Evolutionary conservation across 2,797 vertebrate species (phyloP), one percentile per base, ranked within the genome.

Genomic region (Cyclura pinguis): DNA sequence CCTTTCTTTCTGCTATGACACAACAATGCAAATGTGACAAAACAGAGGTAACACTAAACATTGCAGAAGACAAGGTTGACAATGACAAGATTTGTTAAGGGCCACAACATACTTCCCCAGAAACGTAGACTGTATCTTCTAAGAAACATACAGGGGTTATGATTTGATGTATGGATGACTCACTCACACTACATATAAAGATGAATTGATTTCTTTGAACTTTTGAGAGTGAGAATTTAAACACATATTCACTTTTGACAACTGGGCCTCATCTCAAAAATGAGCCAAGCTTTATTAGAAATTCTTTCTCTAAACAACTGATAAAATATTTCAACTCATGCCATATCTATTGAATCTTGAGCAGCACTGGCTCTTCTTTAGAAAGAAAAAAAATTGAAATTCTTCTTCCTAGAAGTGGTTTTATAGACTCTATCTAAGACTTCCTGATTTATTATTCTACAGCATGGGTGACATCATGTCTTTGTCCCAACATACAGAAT

Each of bases 171-270:
- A 13, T 38, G 59, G 83, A 42, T 83, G 16, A 55, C 32, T 90
- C 69, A 90, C n/a, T 78, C 73, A 82, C 57, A 55, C 85, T 92
- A 77, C 4, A 6, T 7, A 22, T 78, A 42, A 2, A 86, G 59
- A 86, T 93, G 7, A 57, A 91, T 80, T 62, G 35, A 93, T 74
- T 38, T 0, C 59, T 85, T 85, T 88, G 86, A 93, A 74, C 64
- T 87, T 72, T 20, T 55, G 50, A 35, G 73, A 73, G 1, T 82
- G 74, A 74, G 3, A 64, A 27, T 85, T 52, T 50, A 85, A 88
- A 27, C n/a, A 29, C 74, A 3, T 72, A 80, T 85, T 24, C 13
- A 87, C 86, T 47, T 87, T 88, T 90, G 77, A 78, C 83, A 92
- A 64, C 74, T 77, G 82, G 72, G 0, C 1, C 0, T 89, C 88